Evolutionary conservation across 2,888 invertebrate genomes (phyloP).

Genomic region (Platerodrilus igneus): DNA sequence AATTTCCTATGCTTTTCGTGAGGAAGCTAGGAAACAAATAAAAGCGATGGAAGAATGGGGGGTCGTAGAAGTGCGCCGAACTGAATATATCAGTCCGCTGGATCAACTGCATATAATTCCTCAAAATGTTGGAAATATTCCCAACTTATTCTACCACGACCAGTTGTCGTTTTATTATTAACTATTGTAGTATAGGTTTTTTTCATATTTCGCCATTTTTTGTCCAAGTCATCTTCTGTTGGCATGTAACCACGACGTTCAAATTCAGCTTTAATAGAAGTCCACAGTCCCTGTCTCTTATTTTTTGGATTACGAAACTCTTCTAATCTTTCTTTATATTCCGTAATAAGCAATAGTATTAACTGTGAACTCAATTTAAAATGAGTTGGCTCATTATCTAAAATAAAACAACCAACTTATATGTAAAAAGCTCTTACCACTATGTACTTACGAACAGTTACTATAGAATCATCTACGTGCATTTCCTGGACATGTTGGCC

Average conservation of each 20-base stretch:
- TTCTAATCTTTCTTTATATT: constrained; percentile 1
- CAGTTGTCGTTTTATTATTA: neutral
- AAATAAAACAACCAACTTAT: no score
- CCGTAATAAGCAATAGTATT: neutral
- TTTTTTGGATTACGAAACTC: neutral
- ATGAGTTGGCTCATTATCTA: no score
- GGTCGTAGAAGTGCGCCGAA: no score
- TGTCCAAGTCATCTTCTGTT: neutral
- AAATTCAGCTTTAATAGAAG: neutral
- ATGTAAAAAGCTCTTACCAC: no score
- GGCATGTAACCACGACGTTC: neutral
- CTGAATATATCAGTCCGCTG: no score
- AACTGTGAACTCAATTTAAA: no score
- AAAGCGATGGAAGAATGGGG: no score
- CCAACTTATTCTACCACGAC: neutral
- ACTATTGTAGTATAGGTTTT: neutral
- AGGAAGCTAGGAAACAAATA: no score
- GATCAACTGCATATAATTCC: constrained; percentile 1
- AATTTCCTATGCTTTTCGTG: no score
- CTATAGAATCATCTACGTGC: no score
- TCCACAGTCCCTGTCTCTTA: constrained; percentile 1
- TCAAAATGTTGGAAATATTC: constrained; percentile 1
- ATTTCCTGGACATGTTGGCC: no score
- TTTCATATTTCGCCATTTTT: constrained; percentile 2
- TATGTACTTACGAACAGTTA: no score